Base-by-base conservation (phyloP, 2,113 vertebrate species). In the Psilopogon haemacephalus region DNA sequence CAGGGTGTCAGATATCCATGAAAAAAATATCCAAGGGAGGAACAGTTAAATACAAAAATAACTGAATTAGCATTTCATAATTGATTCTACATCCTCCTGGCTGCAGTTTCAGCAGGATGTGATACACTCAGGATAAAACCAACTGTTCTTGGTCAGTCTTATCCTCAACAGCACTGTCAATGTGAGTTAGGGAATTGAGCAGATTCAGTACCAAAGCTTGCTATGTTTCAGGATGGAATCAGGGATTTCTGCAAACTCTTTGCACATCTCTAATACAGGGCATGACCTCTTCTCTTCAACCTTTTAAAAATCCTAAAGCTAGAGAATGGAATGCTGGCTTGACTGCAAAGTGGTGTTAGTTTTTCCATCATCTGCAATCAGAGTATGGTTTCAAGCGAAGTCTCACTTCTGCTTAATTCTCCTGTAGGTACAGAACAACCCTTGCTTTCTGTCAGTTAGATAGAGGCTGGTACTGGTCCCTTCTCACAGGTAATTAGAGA, bases 61-160 rank as follows among this genome's bases (percentile, higher is more conserved):
- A 90, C 15, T 55, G 44, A 92, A 89, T 76, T 65, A 89, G n/a
- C 59, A 91, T 33, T 55, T 70, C 8, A 14, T 63, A 20, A 91
- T 87, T 88, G 79, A 79, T 82, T 90, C 73, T 79, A 59, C 59
- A 92, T 73, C 59, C 84, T 90, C 59, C 23, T 4, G n/a, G 50
- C 59, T 83, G 50, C 26, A 60, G 46, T 87, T 89, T 67, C 81
- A 92, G 24, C 32, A 83, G 63, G 58, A 77, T 72, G 76, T 55
- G 74, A 70, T 58, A 65, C 28, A 56, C 35, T 86, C n/a, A 40
- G 35, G 35, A 73, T 15, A 76, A 84, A 86, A 89, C 58, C 55
- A 88, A 75, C 5, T 23, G 48, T 26, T 42, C 23, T 55, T 62
- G 24, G 89, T 71, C 12, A 23, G 23, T 64, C 71, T 91, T 81